phyloP scores from a whole-genome alignment of 2,888 invertebrate species.

The Meteorus cinctellus region DNA sequence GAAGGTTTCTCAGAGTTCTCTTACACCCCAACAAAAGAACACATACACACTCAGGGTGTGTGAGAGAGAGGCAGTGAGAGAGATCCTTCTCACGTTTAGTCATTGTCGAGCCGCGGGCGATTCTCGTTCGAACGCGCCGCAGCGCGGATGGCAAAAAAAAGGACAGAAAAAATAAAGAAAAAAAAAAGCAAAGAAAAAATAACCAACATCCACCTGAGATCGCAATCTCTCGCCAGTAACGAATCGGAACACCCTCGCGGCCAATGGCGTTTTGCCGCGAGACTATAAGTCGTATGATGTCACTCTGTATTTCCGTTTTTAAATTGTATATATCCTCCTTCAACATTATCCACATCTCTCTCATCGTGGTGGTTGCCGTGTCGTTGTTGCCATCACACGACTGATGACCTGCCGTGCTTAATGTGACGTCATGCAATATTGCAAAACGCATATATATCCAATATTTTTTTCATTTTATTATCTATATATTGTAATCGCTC shows the following conservation, averaged over 20 bases:
- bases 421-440: constrained; percentile 39
- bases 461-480: neutral
- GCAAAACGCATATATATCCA: constrained; percentile 18
- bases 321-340: constrained; percentile 20
- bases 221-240: constrained; percentile 38
- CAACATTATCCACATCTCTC: constrained; percentile 5
- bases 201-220: constrained; percentile 38
- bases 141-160: constrained; percentile 14
- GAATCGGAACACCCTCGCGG: constrained; percentile 41
- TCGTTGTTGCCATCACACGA: constrained; percentile 21
- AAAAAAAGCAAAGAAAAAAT: constrained; percentile 10
- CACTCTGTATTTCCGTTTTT: constrained; percentile 43
- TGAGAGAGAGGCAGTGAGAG: neutral
- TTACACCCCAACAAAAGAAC: neutral
- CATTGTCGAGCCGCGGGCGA: constrained; percentile 44
- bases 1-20: constrained; percentile 29
- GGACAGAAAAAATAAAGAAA: constrained; percentile 22
- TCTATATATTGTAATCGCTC: neutral
- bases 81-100: constrained; percentile 41
- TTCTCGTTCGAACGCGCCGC: constrained; percentile 35
- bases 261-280: constrained; percentile 31
- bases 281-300: constrained; percentile 37
- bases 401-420: constrained; percentile 38
- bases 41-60: neutral
- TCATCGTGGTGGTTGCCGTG: neutral